These are phyloP conservation scores for Schizaphis graminum DNA, from an alignment of 2,888 invertebrate species.

Conservation along the genomic window DNA sequence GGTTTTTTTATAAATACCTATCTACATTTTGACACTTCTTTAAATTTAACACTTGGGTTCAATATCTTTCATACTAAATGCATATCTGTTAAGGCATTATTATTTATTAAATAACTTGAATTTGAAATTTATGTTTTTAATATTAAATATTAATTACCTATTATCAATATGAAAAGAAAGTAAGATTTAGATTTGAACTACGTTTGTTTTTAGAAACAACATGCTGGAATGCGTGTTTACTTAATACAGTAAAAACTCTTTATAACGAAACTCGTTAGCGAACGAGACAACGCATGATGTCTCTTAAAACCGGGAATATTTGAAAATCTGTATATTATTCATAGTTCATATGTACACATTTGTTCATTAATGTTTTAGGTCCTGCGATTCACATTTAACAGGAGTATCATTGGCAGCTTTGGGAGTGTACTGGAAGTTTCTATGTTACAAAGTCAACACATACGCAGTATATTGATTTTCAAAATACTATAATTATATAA, in stretches of 20 bases:
- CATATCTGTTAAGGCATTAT: too few species aligned
- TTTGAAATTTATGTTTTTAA: too few species aligned
- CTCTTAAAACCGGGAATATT: not conserved
- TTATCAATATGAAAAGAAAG: too few species aligned
- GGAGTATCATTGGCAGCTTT: conserved; percentile 54
- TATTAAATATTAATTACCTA: too few species aligned
- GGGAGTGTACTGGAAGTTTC: conserved; percentile 57
- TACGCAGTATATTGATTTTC: conserved; percentile 32
- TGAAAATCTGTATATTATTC: not conserved
- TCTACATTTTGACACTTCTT: too few species aligned
- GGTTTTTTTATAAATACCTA: too few species aligned
- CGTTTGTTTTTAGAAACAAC: not conserved
- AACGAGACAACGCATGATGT: not conserved
- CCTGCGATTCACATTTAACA: conserved; percentile 7
- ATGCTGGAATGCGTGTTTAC: not conserved
- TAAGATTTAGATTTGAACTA: not conserved
- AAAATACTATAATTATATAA: conserved; percentile 61
- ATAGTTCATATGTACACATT: not conserved
- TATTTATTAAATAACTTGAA: too few species aligned
- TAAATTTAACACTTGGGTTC: too few species aligned
- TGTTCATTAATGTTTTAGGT: conserved; percentile 10
- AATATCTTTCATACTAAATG: too few species aligned
- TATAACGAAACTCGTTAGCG: not conserved
- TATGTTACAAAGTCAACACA: conserved; percentile 40
- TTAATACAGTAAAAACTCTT: not conserved